Evolutionary conservation across 1,140 invertebrate species (phyloP), one percentile per base, ranked within the genome.

Genomic region (Bombus affinis): DNA sequence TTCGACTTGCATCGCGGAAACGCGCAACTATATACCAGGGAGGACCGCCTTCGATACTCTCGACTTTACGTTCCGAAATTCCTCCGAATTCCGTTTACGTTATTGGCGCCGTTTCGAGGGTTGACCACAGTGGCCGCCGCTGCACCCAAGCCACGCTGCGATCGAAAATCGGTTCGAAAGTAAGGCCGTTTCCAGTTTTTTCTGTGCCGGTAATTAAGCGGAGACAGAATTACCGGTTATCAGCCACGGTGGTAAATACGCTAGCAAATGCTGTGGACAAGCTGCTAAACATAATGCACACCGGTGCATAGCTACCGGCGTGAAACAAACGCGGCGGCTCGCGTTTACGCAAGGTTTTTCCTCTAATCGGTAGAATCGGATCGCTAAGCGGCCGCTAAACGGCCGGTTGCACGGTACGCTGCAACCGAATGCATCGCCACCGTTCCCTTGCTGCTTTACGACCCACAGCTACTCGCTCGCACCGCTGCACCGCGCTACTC

Each of bases 281-380:
- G 81, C 86, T 73, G 80, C 2, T 39, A 32, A 65, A 84, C 66
- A 32, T 90, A 86, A 90, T 81, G 66, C 76, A 78, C 70, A 71
- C 70, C 70, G 83, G 83, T 65, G 88, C 91, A 85, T 90, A 92
- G 79, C 85, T 88, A 91, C 86, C 88, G 82, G 86, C 83, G 90
- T 87, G 92, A 89, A 80, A 91, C 91, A 90, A 89, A 87, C 92
- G 86, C 86, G 77, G 77, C 90, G 86, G 88, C 87, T 82, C 89
- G 81, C 81, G 88, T 86, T 92, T 93, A 90, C 91, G 92, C 89
- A 92, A 92, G 84, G 78, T 81, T 92, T 92, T 92, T 90, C 78
- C 89, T 86, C 90, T 90, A 92, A 93, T 93, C 91, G 87, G 87
- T 86, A 91, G 88, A 93, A 93, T 93, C 90, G 88, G 87, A 93